phyloP scores from a whole-genome alignment of 2,888 invertebrate species.

The Morinoia aosen region DNA sequence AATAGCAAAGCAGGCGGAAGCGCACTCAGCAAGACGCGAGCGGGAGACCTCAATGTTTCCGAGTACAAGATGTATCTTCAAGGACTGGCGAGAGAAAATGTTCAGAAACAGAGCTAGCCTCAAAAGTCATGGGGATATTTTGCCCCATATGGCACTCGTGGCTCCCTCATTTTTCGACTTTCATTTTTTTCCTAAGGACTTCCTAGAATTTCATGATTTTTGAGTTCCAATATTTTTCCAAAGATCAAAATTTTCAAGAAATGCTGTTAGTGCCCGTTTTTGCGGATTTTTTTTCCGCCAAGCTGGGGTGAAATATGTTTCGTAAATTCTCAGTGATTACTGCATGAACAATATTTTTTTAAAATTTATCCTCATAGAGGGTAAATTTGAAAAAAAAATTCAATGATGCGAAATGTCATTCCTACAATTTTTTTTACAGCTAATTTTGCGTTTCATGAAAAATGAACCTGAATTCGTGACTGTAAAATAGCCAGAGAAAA shows the following conservation, averaged over 20 bases:
- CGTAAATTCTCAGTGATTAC: neutral
- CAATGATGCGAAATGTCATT: too few relatives aligned
- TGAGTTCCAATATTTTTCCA: neutral
- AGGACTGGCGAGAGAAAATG: neutral
- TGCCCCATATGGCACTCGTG: neutral
- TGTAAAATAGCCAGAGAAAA: too few relatives aligned
- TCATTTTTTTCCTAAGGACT: neutral
- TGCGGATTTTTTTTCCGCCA: too few relatives aligned
- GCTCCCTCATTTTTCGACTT: neutral
- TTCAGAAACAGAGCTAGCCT: constrained; percentile 12
- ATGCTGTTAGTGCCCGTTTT: neutral
- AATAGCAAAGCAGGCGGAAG: constrained; percentile 21
- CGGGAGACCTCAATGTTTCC: constrained; percentile 2
- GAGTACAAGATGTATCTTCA: constrained; percentile 5
- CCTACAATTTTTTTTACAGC: too few relatives aligned
- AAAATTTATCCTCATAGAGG: too few relatives aligned
- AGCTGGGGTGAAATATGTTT: neutral
- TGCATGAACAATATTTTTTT: neutral
- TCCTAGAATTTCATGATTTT: neutral
- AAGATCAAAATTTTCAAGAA: neutral
- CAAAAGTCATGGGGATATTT: constrained; percentile 22
- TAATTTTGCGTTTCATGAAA: too few relatives aligned
- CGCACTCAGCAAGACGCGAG: constrained; percentile 34
- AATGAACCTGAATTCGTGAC: too few relatives aligned
- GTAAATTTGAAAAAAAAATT: too few relatives aligned